Conservation (phyloP, 92 coral and sea anemone genomes). For the Palythoa caribaeorum region DNA sequence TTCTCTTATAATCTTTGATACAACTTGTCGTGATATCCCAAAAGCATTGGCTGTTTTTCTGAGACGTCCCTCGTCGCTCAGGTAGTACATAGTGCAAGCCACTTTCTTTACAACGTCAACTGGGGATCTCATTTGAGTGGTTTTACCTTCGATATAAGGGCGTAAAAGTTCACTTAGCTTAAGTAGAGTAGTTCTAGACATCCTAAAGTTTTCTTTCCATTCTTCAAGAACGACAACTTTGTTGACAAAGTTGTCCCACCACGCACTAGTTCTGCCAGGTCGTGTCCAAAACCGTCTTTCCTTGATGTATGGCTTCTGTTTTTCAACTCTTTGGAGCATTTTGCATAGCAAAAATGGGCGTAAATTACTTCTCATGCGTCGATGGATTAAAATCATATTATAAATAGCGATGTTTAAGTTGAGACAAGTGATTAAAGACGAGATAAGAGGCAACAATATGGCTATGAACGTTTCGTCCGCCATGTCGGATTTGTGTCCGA, state of each 20-base stretch:
- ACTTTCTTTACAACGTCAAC: conserved; percentile 65
- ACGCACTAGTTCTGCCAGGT: no score
- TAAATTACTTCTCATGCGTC: conserved; percentile 1
- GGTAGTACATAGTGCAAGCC: conserved; percentile 72
- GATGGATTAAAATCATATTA: background rate
- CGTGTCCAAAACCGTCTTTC: no score
- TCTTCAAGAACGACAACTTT: background rate
- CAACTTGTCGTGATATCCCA: conserved; percentile 62
- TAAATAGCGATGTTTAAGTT: background rate
- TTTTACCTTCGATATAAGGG: background rate
- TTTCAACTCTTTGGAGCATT: no score
- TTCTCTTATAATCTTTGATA: conserved; percentile 63
- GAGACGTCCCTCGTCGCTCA: conserved; percentile 71
- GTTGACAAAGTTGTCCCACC: no score
- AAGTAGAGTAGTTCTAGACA: background rate
- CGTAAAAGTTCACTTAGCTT: background rate
- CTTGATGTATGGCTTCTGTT: no score
- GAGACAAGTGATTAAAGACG: conserved; percentile 2
- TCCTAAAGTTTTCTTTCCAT: no score
- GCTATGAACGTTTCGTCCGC: conserved; percentile 18
- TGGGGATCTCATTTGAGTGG: conserved; percentile 57
- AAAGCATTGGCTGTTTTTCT: conserved; percentile 73
- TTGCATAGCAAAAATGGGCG: background rate
- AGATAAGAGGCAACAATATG: conserved; percentile 17
- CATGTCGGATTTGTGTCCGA: conserved; percentile 17